These are phyloP conservation scores for Grapholita molesta DNA, from an alignment of 1,140 invertebrate species.

Conservation along the genomic window DNA sequence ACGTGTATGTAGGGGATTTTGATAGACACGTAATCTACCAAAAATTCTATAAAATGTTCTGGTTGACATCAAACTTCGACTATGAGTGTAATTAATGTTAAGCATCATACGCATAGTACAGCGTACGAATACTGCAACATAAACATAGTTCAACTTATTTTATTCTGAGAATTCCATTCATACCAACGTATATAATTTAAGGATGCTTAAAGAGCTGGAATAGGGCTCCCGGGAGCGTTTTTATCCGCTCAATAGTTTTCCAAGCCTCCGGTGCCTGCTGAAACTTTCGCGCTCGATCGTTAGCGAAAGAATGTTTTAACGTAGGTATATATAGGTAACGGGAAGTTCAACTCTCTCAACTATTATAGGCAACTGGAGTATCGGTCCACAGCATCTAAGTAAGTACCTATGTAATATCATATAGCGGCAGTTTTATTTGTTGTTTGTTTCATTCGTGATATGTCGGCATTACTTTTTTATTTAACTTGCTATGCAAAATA, in stretches of 20 bases:
- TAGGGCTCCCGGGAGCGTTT: slow-evolving; percentile 7
- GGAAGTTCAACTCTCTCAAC: background rate
- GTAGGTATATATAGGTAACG: background rate
- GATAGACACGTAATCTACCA: no score
- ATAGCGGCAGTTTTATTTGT: background rate
- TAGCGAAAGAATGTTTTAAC: slow-evolving; percentile 9
- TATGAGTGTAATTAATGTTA: no score
- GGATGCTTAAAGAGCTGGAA: background rate
- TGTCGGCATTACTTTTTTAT: background rate
- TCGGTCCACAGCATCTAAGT: background rate
- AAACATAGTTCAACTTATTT: background rate
- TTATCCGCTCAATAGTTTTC: slow-evolving; percentile 29
- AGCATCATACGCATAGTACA: no score
- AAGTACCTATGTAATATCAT: background rate
- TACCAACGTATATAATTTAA: background rate
- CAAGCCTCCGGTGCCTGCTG: slow-evolving; percentile 8
- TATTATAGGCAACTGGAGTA: slow-evolving; percentile 6
- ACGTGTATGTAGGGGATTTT: no score
- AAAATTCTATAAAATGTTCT: no score
- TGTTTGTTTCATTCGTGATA: background rate
- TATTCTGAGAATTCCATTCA: background rate
- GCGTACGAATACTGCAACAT: no score
- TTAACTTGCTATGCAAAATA: background rate
- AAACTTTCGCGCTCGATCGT: slow-evolving; percentile 8
- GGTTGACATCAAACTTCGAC: no score